These are phyloP conservation scores for Kryptolebias marmoratus DNA, from an alignment of 2,113 vertebrate species.

Conservation along the genomic window DNA sequence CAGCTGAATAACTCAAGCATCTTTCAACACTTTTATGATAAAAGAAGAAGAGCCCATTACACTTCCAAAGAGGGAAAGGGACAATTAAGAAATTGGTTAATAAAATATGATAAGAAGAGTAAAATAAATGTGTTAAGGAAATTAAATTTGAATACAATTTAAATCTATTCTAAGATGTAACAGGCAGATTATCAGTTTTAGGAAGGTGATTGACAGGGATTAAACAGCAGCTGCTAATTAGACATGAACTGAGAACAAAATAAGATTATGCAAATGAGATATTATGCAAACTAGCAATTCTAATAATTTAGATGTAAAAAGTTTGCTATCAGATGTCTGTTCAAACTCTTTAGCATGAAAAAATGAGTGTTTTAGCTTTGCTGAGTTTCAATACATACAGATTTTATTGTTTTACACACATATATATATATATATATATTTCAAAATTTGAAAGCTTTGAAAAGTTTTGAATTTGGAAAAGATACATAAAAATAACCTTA, in stretches of 20 bases:
- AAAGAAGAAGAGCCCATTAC: no score
- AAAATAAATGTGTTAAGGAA: not conserved
- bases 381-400: not conserved
- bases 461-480: no score
- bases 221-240: conserved; percentile 38
- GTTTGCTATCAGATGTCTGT: not conserved
- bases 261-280: conserved; percentile 50
- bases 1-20: no score
- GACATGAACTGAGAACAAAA: conserved; percentile 8
- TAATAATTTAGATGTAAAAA: not conserved
- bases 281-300: conserved; percentile 41
- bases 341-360: not conserved
- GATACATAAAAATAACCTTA: no score
- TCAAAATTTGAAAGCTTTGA: no score
- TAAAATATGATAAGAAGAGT: conserved; percentile 6
- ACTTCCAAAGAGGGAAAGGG: no score
- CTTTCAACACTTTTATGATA: not conserved
- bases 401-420: no score
- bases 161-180: conserved; percentile 3
- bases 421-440: no score
- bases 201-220: conserved; percentile 63
- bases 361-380: not conserved
- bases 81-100: not conserved
- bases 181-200: conserved; percentile 10
- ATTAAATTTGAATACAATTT: not conserved